phyloP scores from a whole-genome alignment of 2,113 vertebrate genomes.

The Antennarius striatus region DNA sequence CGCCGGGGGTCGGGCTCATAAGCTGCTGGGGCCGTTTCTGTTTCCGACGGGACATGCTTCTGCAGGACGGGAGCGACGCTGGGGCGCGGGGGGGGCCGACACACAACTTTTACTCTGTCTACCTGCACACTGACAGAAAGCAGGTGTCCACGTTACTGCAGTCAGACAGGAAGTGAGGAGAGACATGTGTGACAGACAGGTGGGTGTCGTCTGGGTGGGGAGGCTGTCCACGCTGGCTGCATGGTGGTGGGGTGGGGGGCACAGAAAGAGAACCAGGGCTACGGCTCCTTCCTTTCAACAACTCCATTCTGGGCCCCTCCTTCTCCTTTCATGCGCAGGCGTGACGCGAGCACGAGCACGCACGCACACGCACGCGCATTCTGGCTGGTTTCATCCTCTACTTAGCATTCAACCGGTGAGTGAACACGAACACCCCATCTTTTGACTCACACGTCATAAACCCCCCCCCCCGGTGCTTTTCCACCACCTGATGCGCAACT shows the following conservation, averaged over 20 bases:
- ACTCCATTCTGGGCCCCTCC: slow-evolving; percentile 57
- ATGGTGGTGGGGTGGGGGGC: slow-evolving; percentile 52
- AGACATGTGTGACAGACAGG: neutral
- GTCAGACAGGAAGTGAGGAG: neutral
- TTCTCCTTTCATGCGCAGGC: slow-evolving; percentile 53
- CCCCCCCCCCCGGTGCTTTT: too few relatives aligned
- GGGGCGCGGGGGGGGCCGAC: slow-evolving; percentile 60
- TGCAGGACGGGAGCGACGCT: slow-evolving; percentile 55
- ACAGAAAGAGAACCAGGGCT: slow-evolving; percentile 45
- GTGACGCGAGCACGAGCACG: slow-evolving; percentile 57
- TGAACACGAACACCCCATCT: slow-evolving; percentile 66
- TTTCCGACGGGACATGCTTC: slow-evolving; percentile 79
- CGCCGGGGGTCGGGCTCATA: slow-evolving; percentile 67
- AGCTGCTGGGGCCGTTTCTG: slow-evolving; percentile 79
- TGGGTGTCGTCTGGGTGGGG: neutral
- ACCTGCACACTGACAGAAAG: slow-evolving; percentile 62
- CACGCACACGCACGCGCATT: slow-evolving; percentile 71
- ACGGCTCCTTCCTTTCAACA: slow-evolving; percentile 63
- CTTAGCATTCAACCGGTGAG: slow-evolving; percentile 83
- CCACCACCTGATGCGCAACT: too few relatives aligned
- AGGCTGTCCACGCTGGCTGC: slow-evolving; percentile 44
- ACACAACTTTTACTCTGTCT: slow-evolving; percentile 61
- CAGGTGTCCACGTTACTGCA: slow-evolving; percentile 58
- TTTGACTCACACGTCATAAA: slow-evolving; percentile 22
- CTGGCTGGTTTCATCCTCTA: slow-evolving; percentile 72